Evolutionary conservation across 1,140 invertebrate genomes (phyloP), one percentile per base, ranked within the genome.

Genomic region (Drosophila athabasca): DNA sequence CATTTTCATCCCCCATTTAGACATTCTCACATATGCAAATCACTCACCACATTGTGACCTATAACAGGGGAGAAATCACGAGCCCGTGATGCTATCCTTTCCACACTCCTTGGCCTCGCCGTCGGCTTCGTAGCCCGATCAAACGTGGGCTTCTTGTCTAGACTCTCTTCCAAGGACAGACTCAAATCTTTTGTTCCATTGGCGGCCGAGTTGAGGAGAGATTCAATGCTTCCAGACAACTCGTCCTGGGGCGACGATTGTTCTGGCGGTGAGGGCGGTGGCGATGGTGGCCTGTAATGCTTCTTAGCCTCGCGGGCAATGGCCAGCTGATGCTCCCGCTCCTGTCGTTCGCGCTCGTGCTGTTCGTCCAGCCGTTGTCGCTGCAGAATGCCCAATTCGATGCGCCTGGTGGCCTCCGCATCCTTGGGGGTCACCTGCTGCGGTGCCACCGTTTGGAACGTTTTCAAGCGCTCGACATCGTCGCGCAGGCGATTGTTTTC

Each of bases 91-190:
- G 90, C 55, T 91, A 93, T 9, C 6, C 19, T 52, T 24, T 62
- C 66, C 15, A 60, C 64, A 2, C 49, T 39, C 19, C 41, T 62
- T 35, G 35, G 39, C 46, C 43, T 79, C 3, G 95, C 94, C 75
- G 95, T 79, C 6, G 95, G 95, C 75, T 95, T 95, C 6, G 93
- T 93, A 35, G 93, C 93, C 67, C 95, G 93, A 91, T 95, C 94
- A 80, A 95, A 93, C 26, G 91, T 83, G n/a, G 94, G 94, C 26
- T 11, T 53, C n/a, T 75, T 71, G 17, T 26, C 26, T 24, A 8
- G 45, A 17, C 8, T 50, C 11, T 13, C 13, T 9, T 9, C 45
- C 11, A 29, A 24, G 11, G 45, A 5, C 13, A 24, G 9, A 22
- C 29, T 44, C 13, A 11, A 9, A 24, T 59, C 54, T 17, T 4